Base-by-base conservation (phyloP, 2,113 vertebrate species). In the Erythrocercus mccallii region DNA sequence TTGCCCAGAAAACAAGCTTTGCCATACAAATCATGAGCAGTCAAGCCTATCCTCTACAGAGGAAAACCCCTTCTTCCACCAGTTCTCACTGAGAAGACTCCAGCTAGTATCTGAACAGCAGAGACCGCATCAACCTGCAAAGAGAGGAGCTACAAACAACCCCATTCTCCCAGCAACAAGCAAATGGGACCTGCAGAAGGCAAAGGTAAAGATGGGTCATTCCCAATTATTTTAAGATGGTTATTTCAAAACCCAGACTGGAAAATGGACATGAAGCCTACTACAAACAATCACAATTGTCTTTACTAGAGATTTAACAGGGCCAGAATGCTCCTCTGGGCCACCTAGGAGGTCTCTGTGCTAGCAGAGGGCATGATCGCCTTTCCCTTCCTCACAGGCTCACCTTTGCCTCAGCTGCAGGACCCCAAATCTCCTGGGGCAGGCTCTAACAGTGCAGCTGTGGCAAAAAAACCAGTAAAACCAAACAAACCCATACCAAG, bases 1-100 rank as follows among this genome's bases (percentile, higher is more conserved):
- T 87, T 92, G 33, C 56, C 78, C 86, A 90, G 73, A 79, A 92
- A 96, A 95, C 37, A 57, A 92, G 76, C 40, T 72, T 50, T 51
- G 40, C 35, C 33, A 45, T 38, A 68, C n/a, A 62, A 89, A 54
- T 8, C 72, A 40, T 0, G 5, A 78, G 42, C 3, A 2, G 42
- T n/a, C 44, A 87, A 71, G 47, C 33, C 23, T 33, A 65, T 30
- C 16, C 62, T 68, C 62, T n/a, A 24, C 24, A 60, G 50, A n/a
- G 9, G 53, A 65, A 69, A 88, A 54, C 0, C 3, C 15, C 21
- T 11, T 80, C 37, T 40, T 62, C 38, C 33, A 37, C 19, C 4
- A 3, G 3, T 17, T 78, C 19, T 62, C 44, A 28, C 15, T n/a
- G 53, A 65, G 58, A 64, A 81, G 45, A 40, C 25, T 81, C 35